phyloP scores from a whole-genome alignment of 2,113 vertebrate species.

The Marmota monax region DNA sequence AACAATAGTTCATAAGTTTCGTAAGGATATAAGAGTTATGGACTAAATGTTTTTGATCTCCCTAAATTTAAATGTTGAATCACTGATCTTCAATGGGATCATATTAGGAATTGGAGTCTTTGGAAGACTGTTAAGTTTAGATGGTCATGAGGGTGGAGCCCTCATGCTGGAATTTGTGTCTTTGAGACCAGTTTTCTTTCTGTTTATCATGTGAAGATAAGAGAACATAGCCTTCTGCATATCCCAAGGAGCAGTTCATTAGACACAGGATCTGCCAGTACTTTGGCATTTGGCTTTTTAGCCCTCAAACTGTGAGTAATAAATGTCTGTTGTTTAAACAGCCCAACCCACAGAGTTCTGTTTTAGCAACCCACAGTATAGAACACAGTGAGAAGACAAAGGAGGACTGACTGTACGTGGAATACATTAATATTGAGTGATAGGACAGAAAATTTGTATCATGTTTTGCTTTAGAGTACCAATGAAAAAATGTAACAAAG shows the following conservation, averaged over 20 bases:
- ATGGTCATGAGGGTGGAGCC: background rate
- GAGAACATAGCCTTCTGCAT: background rate
- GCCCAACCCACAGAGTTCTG: background rate
- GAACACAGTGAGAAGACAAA: background rate
- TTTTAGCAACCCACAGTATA: too few species aligned
- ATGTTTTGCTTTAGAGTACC: background rate
- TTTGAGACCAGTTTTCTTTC: background rate
- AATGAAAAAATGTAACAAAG: conserved; percentile 6
- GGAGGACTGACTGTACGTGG: background rate
- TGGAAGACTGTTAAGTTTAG: background rate
- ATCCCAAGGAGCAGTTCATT: background rate
- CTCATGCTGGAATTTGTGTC: background rate
- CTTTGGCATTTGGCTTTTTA: background rate
- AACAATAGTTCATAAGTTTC: background rate
- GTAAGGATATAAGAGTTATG: background rate
- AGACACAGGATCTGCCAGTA: background rate
- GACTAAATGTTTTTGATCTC: background rate
- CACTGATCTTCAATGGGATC: too few species aligned
- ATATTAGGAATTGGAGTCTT: background rate
- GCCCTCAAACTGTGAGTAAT: background rate
- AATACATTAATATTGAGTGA: background rate
- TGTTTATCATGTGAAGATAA: background rate
- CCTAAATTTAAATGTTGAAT: background rate
- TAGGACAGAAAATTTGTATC: background rate
- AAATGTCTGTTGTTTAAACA: background rate